Percentiles rank a stretch among this genome's conserved stretches.
phyloP scores from a whole-genome alignment of 2,888 invertebrate species.

The Anthophora plumipes region DNA sequence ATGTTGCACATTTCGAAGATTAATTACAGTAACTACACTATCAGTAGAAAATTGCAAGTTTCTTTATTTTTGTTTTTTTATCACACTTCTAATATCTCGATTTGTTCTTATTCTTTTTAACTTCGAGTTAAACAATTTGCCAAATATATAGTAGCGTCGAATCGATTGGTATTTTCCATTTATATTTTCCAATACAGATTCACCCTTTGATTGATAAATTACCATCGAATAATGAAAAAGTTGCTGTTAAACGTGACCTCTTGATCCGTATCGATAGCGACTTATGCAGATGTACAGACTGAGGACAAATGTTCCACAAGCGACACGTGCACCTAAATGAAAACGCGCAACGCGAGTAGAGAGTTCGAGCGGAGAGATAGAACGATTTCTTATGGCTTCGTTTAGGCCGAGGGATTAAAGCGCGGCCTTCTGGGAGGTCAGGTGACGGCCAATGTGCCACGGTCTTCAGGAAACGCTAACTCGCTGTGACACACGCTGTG shows the following conservation, averaged over 20 bases:
- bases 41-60: too few species aligned
- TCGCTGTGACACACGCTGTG: constrained; percentile 43
- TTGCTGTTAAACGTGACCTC: constrained; percentile 23
- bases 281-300: background rate
- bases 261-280: background rate
- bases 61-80: too few species aligned
- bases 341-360: constrained; percentile 35
- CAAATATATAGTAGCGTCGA: too few species aligned
- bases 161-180: too few species aligned
- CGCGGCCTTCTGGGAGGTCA: constrained; percentile 76
- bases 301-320: background rate
- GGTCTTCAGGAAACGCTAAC: constrained; percentile 69
- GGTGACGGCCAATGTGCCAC: constrained; percentile 80
- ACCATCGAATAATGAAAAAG: too few species aligned
- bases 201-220: too few species aligned
- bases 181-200: too few species aligned
- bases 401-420: constrained; percentile 71
- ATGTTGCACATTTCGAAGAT: too few species aligned
- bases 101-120: too few species aligned
- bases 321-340: constrained; percentile 44
- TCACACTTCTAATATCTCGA: too few species aligned
- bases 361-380: constrained; percentile 17
- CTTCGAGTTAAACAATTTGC: too few species aligned
- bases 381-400: constrained; percentile 69
- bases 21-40: too few species aligned